Evolutionary conservation across 2,113 vertebrate species (phyloP).

Genomic region (Scartelaos histophorus): DNA sequence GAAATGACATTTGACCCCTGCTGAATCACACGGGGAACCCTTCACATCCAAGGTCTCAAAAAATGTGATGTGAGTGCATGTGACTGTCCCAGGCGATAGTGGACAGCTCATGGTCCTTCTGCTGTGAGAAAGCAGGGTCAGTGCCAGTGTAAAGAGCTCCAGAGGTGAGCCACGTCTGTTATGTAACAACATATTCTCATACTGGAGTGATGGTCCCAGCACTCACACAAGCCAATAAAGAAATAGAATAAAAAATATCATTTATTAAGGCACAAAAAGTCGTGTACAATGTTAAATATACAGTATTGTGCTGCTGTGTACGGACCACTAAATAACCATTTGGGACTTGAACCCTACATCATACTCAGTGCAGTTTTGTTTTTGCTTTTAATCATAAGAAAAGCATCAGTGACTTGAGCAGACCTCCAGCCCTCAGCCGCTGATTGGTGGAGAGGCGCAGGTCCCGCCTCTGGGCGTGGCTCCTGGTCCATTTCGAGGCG

Average conservation of each 20-base stretch:
- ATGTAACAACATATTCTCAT: constrained; percentile 19
- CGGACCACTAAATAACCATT: background rate
- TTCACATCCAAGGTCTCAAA: constrained; percentile 5
- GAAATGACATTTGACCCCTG: constrained; percentile 29
- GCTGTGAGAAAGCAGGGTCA: constrained; percentile 37
- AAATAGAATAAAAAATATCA: no score
- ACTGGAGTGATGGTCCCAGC: constrained; percentile 25
- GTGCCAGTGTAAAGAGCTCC: constrained; percentile 40
- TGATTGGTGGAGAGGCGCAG: constrained; percentile 49
- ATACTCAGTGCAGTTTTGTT: background rate
- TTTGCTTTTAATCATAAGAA: background rate
- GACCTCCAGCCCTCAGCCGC: constrained; percentile 31
- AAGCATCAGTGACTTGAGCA: constrained; percentile 31
- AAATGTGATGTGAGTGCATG: constrained; percentile 33
- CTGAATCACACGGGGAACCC: background rate
- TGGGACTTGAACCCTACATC: background rate
- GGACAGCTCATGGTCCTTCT: constrained; percentile 36
- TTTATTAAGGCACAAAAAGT: background rate
- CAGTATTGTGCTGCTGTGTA: background rate
- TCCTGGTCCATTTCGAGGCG: constrained; percentile 68
- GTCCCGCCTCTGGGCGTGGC: constrained; percentile 73
- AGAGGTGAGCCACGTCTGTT: constrained; percentile 6
- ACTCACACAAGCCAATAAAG: constrained; percentile 6
- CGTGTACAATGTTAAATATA: background rate
- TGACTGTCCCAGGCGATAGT: constrained; percentile 14